Evolutionary conservation across 2,797 vertebrate species (phyloP).

Genomic region (Knipowitschia caucasica): DNA sequence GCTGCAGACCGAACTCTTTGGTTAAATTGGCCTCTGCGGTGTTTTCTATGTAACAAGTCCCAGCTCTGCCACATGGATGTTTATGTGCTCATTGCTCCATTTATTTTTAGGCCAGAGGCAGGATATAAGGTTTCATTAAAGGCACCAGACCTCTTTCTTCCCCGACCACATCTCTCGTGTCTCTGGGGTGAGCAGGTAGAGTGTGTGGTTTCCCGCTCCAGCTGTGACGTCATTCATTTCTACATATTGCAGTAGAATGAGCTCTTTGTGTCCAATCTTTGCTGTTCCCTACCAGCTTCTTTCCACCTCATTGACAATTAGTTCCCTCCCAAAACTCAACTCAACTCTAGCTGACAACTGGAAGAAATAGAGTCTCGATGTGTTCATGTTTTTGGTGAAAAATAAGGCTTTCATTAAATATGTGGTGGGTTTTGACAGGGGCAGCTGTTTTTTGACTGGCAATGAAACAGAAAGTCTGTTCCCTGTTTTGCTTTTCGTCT

Average conservation of each 20-base stretch:
- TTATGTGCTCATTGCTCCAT: conserved; percentile 51
- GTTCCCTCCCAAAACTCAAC: conserved; percentile 58
- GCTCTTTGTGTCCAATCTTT: conserved; percentile 61
- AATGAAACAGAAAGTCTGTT: conserved; percentile 4
- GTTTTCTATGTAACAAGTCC: conserved; percentile 1
- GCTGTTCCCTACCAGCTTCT: conserved; percentile 34
- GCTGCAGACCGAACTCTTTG: not conserved
- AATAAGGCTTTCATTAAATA: conserved; percentile 19
- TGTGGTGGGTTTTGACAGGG: conserved; percentile 41
- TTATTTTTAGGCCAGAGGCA: conserved; percentile 76
- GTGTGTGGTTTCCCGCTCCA: conserved; percentile 70
- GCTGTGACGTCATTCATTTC: conserved; percentile 68
- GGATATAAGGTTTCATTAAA: conserved; percentile 72
- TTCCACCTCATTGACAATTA: conserved; percentile 58
- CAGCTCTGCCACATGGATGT: conserved; percentile 25
- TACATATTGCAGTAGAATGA: conserved; percentile 55
- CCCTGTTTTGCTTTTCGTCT: conserved; percentile 1
- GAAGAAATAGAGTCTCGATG: conserved; percentile 30
- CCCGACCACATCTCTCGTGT: conserved; percentile 12
- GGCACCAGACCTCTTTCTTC: conserved; percentile 35
- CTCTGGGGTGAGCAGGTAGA: conserved; percentile 38
- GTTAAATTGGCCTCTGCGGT: not conserved
- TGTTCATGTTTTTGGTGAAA: conserved; percentile 35
- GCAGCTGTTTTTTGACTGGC: conserved; percentile 32
- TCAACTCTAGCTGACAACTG: conserved; percentile 50